Base-by-base conservation (phyloP, 2,888 invertebrate species). In the Meandrusa payeni region DNA sequence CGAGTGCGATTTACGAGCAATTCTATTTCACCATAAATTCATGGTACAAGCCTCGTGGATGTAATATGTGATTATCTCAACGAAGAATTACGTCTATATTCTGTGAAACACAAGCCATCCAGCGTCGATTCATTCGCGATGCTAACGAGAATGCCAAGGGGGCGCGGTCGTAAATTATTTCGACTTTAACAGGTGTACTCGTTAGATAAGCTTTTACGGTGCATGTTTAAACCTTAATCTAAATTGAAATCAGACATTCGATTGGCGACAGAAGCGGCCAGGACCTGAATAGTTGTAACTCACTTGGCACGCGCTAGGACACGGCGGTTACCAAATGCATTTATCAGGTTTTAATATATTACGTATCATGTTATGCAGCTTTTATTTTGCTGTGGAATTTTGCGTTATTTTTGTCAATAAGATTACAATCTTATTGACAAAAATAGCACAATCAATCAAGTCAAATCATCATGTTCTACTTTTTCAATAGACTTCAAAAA, bases 231-330 rank as follows among this genome's bases (percentile, higher is more conserved):
- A 64, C 58, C 60, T 60, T 83, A 79, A 86, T 86, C 86, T 86
- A 70, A 87, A 87, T 86, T 86, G 86, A 83, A 86, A 87, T 87
- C 86, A 70, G 80, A 72, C 81, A 66, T 83, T 82, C 79, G 79
- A 83, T 85, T 77, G 80, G 83, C 77, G 83, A 85, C 86, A 78
- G 74, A 64, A 69, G 68, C 68, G 61, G 62, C 59, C 17, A 10
- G 62, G 65, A 41, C 55, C 60, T 64, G 64, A 67, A 68, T 74
- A 68, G 70, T 64, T 64, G 51, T 52, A 42, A 23, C 34, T 42
- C 29, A 36, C 36, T 42, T 42, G 36, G 36, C 36, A 42, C 29
- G 24, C 29, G 42, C 15, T 26, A 28, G 23, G 7, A 23, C 11
- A 41, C 37, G 23, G 37, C 41, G 42, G 43, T 47, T 41, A 31